Evolutionary conservation across 1,140 invertebrate species (phyloP).

Genomic region (Globodera ellingtonae): DNA sequence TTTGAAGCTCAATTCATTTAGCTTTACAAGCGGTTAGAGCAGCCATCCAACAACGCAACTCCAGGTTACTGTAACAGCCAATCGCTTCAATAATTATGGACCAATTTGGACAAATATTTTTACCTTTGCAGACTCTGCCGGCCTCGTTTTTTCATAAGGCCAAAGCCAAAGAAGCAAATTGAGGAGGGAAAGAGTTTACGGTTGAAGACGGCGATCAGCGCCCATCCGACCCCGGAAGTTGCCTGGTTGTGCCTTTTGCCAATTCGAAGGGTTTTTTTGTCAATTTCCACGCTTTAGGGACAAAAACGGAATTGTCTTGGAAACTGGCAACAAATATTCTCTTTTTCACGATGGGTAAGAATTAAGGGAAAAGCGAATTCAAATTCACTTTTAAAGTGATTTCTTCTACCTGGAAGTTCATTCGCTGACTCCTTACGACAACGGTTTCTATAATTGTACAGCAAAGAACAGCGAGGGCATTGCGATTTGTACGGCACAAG

Average conservation of each 20-base stretch:
- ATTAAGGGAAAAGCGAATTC: neutral
- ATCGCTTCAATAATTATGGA: neutral
- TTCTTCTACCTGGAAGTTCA: slow-evolving; percentile 64
- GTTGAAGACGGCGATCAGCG: slow-evolving; percentile 60
- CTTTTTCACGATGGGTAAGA: slow-evolving; percentile 61
- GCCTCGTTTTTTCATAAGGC: slow-evolving; percentile 62
- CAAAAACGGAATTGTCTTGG: slow-evolving; percentile 61
- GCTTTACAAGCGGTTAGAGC: slow-evolving; percentile 46
- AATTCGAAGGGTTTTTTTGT: no score
- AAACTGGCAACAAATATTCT: slow-evolving; percentile 64
- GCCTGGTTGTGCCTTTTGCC: slow-evolving; percentile 32
- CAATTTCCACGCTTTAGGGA: slow-evolving; percentile 38
- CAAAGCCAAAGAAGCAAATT: slow-evolving; percentile 59
- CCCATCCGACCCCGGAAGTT: slow-evolving; percentile 56
- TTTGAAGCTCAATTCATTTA: neutral
- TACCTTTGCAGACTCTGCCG: slow-evolving; percentile 35
- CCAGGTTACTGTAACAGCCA: slow-evolving; percentile 9
- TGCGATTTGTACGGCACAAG: slow-evolving; percentile 56
- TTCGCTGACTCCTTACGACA: slow-evolving; percentile 54
- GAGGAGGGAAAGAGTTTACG: slow-evolving; percentile 62
- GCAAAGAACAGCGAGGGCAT: slow-evolving; percentile 60
- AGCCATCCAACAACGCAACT: slow-evolving; percentile 49
- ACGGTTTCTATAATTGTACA: slow-evolving; percentile 64
- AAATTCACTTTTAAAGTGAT: slow-evolving; percentile 32
- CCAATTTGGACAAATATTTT: neutral